Conservation (phyloP, 2,888 invertebrate genomes). For the Eristalinus sepulchralis region DNA sequence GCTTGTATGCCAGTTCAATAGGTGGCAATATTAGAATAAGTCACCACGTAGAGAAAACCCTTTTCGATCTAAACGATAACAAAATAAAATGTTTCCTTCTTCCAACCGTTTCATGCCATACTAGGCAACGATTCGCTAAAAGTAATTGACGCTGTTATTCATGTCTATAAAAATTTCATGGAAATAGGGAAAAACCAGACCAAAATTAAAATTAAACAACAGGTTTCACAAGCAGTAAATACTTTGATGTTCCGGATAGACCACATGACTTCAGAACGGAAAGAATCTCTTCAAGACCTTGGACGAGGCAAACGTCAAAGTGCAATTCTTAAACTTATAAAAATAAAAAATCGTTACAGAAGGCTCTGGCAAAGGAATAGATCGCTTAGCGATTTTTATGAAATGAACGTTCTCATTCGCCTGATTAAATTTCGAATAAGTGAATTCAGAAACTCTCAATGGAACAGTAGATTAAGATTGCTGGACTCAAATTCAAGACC, state of each 20-base stretch:
- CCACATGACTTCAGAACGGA: background rate
- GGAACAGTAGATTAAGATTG: too few species aligned
- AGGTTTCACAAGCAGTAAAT: background rate
- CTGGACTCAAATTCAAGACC: too few species aligned
- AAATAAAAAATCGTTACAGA: too few species aligned
- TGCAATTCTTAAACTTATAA: too few species aligned
- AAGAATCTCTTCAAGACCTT: background rate
- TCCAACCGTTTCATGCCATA: background rate
- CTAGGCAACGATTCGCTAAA: too few species aligned
- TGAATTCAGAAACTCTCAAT: too few species aligned
- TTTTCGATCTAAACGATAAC: conserved; percentile 14
- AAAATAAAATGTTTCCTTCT: conserved; percentile 52
- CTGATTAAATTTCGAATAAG: too few species aligned
- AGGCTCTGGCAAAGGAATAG: too few species aligned
- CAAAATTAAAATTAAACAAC: background rate
- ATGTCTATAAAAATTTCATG: background rate
- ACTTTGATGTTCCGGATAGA: background rate
- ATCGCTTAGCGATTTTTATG: too few species aligned
- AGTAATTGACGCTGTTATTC: background rate
- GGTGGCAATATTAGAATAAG: conserved; percentile 53
- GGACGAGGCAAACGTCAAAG: conserved; percentile 16
- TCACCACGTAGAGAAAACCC: conserved; percentile 38
- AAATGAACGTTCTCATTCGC: too few species aligned
- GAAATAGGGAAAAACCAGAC: background rate
- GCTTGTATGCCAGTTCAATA: conserved; percentile 52